Percentiles rank a stretch among this genome's conserved stretches.
Evolutionary conservation across 2,888 invertebrate species (phyloP).

Genomic region (Rhagonycha lutea): DNA sequence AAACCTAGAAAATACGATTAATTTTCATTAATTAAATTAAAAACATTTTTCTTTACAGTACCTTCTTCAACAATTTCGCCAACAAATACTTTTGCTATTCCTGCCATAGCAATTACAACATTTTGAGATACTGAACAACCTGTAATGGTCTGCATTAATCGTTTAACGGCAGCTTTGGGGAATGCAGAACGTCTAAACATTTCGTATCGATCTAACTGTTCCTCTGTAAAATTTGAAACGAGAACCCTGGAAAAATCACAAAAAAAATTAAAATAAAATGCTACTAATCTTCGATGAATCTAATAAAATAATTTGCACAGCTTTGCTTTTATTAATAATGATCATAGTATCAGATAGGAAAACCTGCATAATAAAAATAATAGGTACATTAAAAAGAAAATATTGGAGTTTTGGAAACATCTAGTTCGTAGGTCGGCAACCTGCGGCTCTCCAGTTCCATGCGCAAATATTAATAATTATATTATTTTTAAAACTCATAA

Average conservation of each 20-base stretch:
- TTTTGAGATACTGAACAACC: constrained; percentile 97
- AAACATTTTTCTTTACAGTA: constrained; percentile 47
- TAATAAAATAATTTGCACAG: too few relatives aligned
- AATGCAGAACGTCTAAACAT: constrained; percentile 97
- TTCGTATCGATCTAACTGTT: constrained; percentile 97
- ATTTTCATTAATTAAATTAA: not conserved
- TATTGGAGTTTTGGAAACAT: too few relatives aligned
- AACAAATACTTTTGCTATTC: constrained; percentile 98
- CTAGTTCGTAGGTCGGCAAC: too few relatives aligned
- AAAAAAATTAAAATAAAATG: too few relatives aligned
- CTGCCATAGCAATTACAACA: constrained; percentile 99
- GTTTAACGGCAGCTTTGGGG: constrained; percentile 95
- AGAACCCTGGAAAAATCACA: constrained; percentile 72
- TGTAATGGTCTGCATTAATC: constrained; percentile 97
- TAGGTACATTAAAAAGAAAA: too few relatives aligned
- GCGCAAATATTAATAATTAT: too few relatives aligned
- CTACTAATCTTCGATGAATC: too few relatives aligned
- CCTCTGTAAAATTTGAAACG: constrained; percentile 98
- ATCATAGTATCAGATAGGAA: too few relatives aligned
- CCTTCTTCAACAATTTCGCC: constrained; percentile 99
- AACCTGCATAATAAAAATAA: too few relatives aligned
- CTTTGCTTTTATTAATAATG: too few relatives aligned
- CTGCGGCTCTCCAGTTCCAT: too few relatives aligned
- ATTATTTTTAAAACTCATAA: too few relatives aligned
- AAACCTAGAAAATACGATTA: constrained; percentile 66